These are phyloP conservation scores for Chionis minor DNA, from an alignment of 2,113 vertebrate species.

Conservation along the genomic window DNA sequence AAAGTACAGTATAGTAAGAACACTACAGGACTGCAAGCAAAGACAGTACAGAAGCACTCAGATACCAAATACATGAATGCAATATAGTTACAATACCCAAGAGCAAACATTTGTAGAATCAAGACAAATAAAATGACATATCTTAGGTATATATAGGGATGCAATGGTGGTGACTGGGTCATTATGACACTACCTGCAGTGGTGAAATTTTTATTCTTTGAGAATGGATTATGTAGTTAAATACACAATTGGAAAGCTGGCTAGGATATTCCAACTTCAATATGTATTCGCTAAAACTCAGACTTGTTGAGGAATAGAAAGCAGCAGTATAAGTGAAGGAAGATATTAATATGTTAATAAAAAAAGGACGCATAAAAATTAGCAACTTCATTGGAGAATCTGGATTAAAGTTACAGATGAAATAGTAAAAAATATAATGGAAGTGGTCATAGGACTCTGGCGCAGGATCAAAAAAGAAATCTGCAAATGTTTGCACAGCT, in stretches of 20 bases:
- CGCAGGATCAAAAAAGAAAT: not conserved
- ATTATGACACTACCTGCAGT: not conserved
- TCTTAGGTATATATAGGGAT: not conserved
- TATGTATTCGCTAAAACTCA: not conserved
- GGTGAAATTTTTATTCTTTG: not conserved
- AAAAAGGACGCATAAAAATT: not conserved
- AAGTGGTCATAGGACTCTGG: not conserved
- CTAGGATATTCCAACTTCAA: not conserved
- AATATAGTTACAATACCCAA: not conserved
- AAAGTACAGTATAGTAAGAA: not conserved
- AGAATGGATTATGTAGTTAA: not conserved
- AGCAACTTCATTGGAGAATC: not conserved
- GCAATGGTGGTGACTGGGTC: not conserved
- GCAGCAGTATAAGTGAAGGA: not conserved
- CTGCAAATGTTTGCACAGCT: constrained; percentile 22
- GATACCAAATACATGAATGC: not conserved
- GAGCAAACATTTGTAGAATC: not conserved
- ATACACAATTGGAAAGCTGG: not conserved
- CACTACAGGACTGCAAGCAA: not conserved
- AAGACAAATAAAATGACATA: not conserved
- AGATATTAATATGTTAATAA: not conserved
- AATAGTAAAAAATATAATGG: not conserved
- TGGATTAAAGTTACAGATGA: not conserved
- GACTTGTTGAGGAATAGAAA: not conserved
- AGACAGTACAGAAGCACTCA: not conserved